Evolutionary conservation across 2,113 vertebrate species (phyloP), one percentile per base, ranked within the genome.

Genomic region (Nymphicus hollandicus): DNA sequence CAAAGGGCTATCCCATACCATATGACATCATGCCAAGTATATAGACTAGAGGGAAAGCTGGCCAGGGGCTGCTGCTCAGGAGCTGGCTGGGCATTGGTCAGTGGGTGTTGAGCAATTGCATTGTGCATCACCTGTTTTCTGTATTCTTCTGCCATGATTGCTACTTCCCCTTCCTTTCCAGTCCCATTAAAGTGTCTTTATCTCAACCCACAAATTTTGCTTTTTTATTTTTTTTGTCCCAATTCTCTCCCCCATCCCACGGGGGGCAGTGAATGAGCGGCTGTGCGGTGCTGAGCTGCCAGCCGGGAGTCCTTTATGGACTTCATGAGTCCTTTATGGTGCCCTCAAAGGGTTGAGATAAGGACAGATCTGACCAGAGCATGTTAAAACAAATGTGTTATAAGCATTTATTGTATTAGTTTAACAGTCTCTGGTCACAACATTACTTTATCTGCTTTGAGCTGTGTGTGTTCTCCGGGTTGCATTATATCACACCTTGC

Each of bases 231-330:
- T n/a, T 23, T 58, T n/a, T 3, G 31, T 23, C 1, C 60, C 11
- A 6, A 0, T 7, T 47, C 13, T 13, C 6, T 39, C 11, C 61
- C 14, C 31, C 22, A 4, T 17, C 5, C 3, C 46, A 43, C 47
- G 19, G 24, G 15, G 17, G 28, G 37, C 27, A 31, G 25, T 56
- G 15, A 19, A 28, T 1, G 0, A 10, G 16, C 2, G 41, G 9
- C 86, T 28, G 31, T 28, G 14, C 10, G 31, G 13, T 14, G 17
- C 17, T 49, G 31, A 63, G 68, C 37, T 71, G 28, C 41, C 24
- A 7, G 39, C 3, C 29, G 11, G 39, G 31, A n/a, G 31, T 56
- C 55, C 55, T 11, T 55, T 39, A 14, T 25, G 23, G 39, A 41
- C 41, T 41, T 41, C 39, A 39, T 39, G 10, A 39, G 41, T 14